These are phyloP conservation scores for Callopanchax toddi DNA, from an alignment of 2,113 vertebrate species.

Conservation along the genomic window DNA sequence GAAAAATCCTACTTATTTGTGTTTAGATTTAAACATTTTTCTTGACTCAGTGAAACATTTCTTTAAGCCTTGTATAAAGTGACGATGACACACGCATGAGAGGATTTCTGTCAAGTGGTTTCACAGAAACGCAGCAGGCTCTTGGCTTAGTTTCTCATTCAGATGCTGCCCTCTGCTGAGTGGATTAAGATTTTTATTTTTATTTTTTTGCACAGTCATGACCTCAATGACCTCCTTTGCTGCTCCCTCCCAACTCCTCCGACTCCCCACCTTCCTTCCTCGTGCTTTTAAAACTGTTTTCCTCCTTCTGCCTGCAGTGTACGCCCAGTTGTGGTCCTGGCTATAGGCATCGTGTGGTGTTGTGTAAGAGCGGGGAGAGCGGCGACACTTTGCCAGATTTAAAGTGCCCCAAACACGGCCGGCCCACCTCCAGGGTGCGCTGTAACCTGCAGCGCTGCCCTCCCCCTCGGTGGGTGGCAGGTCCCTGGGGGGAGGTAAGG, in stretches of 20 bases:
- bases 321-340: conserved; percentile 94
- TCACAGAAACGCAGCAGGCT: conserved; percentile 49
- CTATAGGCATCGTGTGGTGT: conserved; percentile 90
- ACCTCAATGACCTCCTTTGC: conserved; percentile 43
- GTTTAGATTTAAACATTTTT: conserved; percentile 21
- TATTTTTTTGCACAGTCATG: conserved; percentile 11
- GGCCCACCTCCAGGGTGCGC: conserved; percentile 91
- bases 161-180: conserved; percentile 61
- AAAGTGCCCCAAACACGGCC: conserved; percentile 84
- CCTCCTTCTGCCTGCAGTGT: conserved; percentile 79
- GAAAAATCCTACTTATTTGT: background rate
- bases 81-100: conserved; percentile 1
- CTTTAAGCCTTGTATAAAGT: conserved; percentile 11
- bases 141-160: conserved; percentile 13
- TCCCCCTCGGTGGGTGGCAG: conserved; percentile 88
- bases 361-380: conserved; percentile 93
- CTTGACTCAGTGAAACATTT: conserved; percentile 26
- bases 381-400: conserved; percentile 81
- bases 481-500: conserved; percentile 94
- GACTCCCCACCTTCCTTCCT: conserved; percentile 14
- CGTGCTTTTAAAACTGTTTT: conserved; percentile 1
- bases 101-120: conserved; percentile 49
- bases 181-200: conserved; percentile 10
- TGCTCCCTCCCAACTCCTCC: conserved; percentile 24
- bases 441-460: conserved; percentile 96